Conservation (phyloP, 2,888 invertebrate species). For the Scaeva pyrastri region DNA sequence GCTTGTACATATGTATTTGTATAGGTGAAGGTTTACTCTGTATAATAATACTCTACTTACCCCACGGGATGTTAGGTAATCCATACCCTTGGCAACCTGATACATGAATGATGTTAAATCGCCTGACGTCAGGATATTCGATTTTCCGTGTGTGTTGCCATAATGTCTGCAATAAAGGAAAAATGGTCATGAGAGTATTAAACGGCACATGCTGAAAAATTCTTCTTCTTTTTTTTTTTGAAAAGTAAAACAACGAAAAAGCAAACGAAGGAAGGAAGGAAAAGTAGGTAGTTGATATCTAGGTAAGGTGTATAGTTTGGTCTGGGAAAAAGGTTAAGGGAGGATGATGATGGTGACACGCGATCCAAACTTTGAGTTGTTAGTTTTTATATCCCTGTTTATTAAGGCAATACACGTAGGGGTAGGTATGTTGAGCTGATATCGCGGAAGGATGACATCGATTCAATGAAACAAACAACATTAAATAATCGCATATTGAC, state of each 20-base stretch:
- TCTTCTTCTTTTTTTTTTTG: background rate
- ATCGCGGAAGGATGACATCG: constrained; percentile 25
- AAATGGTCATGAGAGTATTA: constrained; percentile 69
- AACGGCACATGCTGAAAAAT: constrained; percentile 61
- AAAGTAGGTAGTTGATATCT: background rate
- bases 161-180: constrained; percentile 81
- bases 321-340: background rate
- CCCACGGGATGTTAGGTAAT: constrained; percentile 92
- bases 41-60: constrained; percentile 86
- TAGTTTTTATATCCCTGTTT: background rate
- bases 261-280: no score
- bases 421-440: constrained; percentile 11
- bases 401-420: constrained; percentile 8
- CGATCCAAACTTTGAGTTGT: background rate
- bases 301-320: background rate
- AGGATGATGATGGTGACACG: background rate
- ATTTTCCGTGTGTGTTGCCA: constrained; percentile 86
- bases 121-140: constrained; percentile 91
- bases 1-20: background rate
- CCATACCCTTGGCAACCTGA: constrained; percentile 96
- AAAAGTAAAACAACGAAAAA: no score
- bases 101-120: constrained; percentile 96
- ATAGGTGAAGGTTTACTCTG: no score
- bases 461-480: constrained; percentile 24
- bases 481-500: no score